Base-by-base conservation (phyloP, 2,888 invertebrate species). In the Hypena proboscidalis region DNA sequence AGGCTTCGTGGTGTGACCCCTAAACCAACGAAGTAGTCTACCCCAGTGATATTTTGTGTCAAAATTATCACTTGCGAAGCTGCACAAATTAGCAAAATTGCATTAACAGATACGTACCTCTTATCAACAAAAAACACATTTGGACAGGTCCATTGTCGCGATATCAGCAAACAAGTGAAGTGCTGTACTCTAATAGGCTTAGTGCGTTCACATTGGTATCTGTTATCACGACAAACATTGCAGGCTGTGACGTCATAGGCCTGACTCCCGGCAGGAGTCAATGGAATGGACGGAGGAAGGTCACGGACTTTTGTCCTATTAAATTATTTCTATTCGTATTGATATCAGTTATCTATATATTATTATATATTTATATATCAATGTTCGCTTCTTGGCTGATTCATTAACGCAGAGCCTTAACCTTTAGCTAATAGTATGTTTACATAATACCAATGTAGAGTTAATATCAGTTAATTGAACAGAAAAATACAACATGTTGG, bases 131-230 rank as follows among this genome's bases (percentile, higher is more conserved):
- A 36, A 36, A 33, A 41, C 15, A 19, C 17, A 25, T 25, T 34
- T 34, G 17, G 13, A 25, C 23, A 33, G 6, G 14, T n/a, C n/a
- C 23, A 40, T 38, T 31, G 58, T 49, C 23, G 9, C 31, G 61
- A 58, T 59, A 61, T 42, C 42, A 17, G 14, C 15, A 27, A 41
- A 20, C 7, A 8, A 52, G 46, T 58, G 58, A 50, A 60, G 55
- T 54, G 42, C 30, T 42, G 55, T 54, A 40, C 30, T 42, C 31
- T 62, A 62, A 58, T 52, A 57, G 51, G 62, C 58, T 62, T 57
- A 59, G 40, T 45, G 49, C 44, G 49, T 59, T 45, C 62, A 27
- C 30, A 36, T 62, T 62, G 14, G 32, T 57, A 52, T 58, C 46
- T 47, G 35, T 43, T 45, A 42, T 45, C 41, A 48, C 11, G 11